phyloP scores from a whole-genome alignment of 1,140 invertebrate genomes.

The Armadillidium nasatum region DNA sequence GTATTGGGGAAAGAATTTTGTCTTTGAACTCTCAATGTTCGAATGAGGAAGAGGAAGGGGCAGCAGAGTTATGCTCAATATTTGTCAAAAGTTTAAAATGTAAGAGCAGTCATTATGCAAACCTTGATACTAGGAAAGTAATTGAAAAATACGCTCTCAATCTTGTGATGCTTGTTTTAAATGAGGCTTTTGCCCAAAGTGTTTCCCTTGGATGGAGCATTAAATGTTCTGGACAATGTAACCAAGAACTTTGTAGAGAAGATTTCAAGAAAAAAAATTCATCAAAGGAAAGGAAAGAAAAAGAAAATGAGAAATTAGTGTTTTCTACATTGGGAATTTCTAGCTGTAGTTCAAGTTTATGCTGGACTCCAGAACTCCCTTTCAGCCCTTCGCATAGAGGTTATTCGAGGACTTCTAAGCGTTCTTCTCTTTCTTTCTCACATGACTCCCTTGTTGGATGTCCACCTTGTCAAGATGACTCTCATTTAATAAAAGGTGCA shows the following conservation, averaged over 20 bases:
- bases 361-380: not conserved
- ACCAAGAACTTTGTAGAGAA: constrained; percentile 6
- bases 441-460: not conserved
- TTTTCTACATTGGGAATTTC: not conserved
- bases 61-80: too few relatives aligned
- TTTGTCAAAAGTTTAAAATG: too few relatives aligned
- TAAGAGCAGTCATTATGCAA: too few relatives aligned
- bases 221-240: not conserved
- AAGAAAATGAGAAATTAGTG: not conserved
- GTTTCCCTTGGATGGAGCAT: not conserved
- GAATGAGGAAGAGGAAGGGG: too few relatives aligned
- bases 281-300: not conserved
- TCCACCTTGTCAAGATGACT: not conserved
- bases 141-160: not conserved
- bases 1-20: not conserved
- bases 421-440: not conserved
- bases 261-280: not conserved
- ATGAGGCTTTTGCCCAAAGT: not conserved
- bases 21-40: not conserved
- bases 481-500: not conserved
- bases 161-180: not conserved
- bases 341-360: not conserved
- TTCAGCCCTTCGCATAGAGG: not conserved
- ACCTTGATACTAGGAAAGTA: not conserved
- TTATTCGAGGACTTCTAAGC: not conserved